A percentile compares a stretch with the other conserved stretches of the same genome.
phyloP scores from a whole-genome alignment of 92 coral and sea anemone genomes.

The Plumapathes pennacea region DNA sequence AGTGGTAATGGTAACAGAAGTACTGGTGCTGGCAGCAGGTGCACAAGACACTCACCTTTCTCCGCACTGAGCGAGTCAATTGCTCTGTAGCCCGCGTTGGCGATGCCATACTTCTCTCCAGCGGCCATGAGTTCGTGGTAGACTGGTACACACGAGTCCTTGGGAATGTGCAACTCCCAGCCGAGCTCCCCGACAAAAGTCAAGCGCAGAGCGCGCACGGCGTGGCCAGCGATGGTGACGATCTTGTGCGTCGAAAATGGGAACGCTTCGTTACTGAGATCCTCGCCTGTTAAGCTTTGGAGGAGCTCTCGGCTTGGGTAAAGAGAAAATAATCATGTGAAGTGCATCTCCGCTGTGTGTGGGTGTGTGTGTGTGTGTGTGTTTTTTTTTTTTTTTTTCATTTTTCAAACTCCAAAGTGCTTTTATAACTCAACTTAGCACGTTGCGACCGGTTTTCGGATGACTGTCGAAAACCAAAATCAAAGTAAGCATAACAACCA shows the following conservation, averaged over 20 bases:
- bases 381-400: no score
- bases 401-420: no score
- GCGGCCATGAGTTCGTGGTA: conserved; percentile 94
- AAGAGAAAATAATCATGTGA: not conserved
- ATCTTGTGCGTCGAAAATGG: conserved; percentile 96
- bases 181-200: conserved; percentile 99
- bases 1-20: no score
- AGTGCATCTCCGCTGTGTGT: no score
- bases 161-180: conserved; percentile 94
- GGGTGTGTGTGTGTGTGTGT: no score
- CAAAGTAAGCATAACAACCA: no score
- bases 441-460: no score
- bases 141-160: conserved; percentile 91
- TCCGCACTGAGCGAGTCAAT: conserved; percentile 96
- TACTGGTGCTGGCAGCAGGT: no score
- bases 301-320: conserved; percentile 77
- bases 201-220: conserved; percentile 73
- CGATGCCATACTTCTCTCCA: conserved; percentile 65
- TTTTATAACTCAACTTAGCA: no score
- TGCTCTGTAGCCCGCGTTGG: conserved; percentile 92
- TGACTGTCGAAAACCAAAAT: no score
- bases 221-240: conserved; percentile 79
- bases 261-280: conserved; percentile 77
- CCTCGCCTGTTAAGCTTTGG: conserved; percentile 62
- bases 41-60: conserved; percentile 56